A percentile compares a stretch with the other conserved stretches of the same genome.
phyloP scores from a whole-genome alignment of 1,140 invertebrate genomes.

The Hyposmocoma kahamanoa region DNA sequence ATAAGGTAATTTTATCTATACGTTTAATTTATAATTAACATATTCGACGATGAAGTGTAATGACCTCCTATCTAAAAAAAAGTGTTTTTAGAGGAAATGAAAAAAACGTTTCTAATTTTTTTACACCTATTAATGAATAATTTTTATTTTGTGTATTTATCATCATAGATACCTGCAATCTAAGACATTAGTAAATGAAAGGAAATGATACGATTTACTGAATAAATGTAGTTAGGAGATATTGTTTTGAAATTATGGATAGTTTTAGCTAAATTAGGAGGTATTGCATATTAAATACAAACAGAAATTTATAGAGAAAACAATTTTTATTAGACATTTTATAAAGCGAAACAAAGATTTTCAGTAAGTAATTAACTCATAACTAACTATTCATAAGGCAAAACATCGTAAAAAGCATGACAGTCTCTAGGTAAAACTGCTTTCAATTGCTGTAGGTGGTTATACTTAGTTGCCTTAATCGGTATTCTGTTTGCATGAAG shows the following conservation, averaged over 20 bases:
- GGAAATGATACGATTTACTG: not conserved
- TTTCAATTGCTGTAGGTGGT: not conserved
- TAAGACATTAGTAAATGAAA: not conserved
- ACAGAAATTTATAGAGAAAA: not conserved
- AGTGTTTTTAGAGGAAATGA: not conserved
- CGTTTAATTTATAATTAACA: too few species aligned
- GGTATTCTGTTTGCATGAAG: not conserved
- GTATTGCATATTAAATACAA: not conserved
- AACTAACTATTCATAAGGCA: not conserved
- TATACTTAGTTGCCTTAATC: not conserved
- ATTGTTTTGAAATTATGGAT: not conserved
- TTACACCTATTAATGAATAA: not conserved
- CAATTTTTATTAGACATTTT: not conserved
- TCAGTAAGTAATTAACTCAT: not conserved
- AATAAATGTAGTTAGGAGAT: not conserved
- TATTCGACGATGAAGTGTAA: not conserved
- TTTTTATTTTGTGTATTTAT: not conserved
- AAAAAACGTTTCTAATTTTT: not conserved
- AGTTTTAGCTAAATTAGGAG: not conserved
- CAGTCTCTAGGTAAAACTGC: not conserved
- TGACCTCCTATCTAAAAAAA: not conserved
- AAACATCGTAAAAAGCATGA: not conserved
- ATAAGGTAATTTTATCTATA: too few species aligned
- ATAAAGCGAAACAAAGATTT: not conserved
- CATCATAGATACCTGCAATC: not conserved